phyloP scores from a whole-genome alignment of 2,113 vertebrate species.

The Strigops habroptila region DNA sequence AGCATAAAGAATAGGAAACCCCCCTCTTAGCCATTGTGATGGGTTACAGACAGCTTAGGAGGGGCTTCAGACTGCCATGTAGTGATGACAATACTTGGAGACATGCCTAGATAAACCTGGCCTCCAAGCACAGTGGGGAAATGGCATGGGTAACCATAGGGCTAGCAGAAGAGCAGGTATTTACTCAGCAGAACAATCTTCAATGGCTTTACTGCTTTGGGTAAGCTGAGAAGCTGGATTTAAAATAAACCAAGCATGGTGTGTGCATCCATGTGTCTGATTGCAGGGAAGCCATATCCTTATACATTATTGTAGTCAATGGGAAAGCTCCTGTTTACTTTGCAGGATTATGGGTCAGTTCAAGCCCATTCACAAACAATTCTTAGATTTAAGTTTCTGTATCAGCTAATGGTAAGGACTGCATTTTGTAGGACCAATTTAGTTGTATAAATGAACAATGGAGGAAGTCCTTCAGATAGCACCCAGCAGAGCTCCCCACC shows the following conservation, averaged over 20 bases:
- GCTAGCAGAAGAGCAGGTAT: neutral
- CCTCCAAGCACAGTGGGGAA: neutral
- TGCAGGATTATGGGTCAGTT: neutral
- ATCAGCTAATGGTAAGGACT: neutral
- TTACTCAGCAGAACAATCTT: neutral
- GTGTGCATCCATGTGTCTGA: neutral
- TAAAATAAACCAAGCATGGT: neutral
- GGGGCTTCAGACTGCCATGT: neutral
- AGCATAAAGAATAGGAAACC: neutral
- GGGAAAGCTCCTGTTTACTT: neutral
- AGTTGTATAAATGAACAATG: neutral
- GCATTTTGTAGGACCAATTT: neutral
- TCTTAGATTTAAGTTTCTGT: neutral
- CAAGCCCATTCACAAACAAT: neutral
- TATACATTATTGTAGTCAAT: neutral
- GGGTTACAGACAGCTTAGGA: neutral
- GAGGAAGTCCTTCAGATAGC: neutral
- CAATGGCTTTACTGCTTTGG: neutral
- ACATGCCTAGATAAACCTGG: neutral
- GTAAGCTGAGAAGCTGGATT: neutral
- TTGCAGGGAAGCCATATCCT: neutral
- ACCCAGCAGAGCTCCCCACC: neutral
- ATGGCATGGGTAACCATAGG: neutral
- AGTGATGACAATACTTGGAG: neutral
- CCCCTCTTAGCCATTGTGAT: neutral